Base-by-base conservation (phyloP, 2,113 vertebrate genomes). In the Spea multiplicata region DNA sequence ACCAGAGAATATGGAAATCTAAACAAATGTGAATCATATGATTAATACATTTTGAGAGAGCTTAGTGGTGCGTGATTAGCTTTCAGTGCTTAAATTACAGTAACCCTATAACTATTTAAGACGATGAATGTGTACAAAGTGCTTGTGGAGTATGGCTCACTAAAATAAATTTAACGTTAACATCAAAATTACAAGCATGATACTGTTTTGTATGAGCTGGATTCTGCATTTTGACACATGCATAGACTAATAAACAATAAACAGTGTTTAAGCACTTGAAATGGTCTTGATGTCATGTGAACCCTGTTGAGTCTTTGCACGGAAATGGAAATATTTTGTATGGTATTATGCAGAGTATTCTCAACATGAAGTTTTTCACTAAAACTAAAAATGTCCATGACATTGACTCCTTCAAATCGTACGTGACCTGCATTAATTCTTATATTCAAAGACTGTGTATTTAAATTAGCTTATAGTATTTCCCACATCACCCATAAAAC, bases 391-490 rank as follows among this genome's bases (percentile, higher is more conserved):
- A 17, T 48, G 74, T 59, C 53, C 61, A 68, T 69, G 52, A 46
- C 48, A 75, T 10, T 66, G 74, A 66, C 64, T 66, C 62, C 62
- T 75, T 64, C 65, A 9, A 64, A 75, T 69, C 50, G 69, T 44
- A 59, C 59, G 9, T 75, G 74, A 66, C 49, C 74, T 75, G 62
- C 64, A 66, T 66, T 75, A 75, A 69, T 76, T 50, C 68, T 69
- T 44, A 46, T 57, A 76, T 76, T 77, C 75, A 77, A 48, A 77
- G 62, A 13, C 14, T 49, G 45, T 59, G 49, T 62, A 70, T 77
- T 77, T 77, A 49, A 46, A 70, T 52, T 77, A 5, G 57, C 55
- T 61, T 70, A 48, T 70, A 70, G 45, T 66, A 70, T 70, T 77
- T 77, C 75, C 52, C 75, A 77, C 66, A 77, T 76, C 45, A 55